Evolutionary conservation across 2,888 invertebrate species (phyloP).

Genomic region (Plemyria rubiginata): DNA sequence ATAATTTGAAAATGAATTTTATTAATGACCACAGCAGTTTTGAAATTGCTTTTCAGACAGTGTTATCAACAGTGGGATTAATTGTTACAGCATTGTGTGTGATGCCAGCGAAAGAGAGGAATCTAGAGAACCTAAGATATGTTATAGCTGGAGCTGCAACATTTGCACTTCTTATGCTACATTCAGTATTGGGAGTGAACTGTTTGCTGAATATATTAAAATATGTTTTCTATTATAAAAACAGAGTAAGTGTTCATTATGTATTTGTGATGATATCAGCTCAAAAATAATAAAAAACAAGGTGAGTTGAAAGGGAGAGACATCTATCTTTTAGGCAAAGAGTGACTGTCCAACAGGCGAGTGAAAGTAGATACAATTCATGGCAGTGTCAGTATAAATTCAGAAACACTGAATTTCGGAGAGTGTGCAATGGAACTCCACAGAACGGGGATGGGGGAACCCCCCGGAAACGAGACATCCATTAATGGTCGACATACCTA

Average conservation of each 20-base stretch:
- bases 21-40: conserved; percentile 35
- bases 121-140: conserved; percentile 42
- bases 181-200: conserved; percentile 50
- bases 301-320: too few species aligned
- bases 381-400: too few species aligned
- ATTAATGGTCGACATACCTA: too few species aligned
- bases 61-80: conserved; percentile 68
- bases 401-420: too few species aligned
- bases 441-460: too few species aligned
- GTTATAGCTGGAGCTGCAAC: conserved; percentile 45
- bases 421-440: too few species aligned
- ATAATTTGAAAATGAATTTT: conserved; percentile 3
- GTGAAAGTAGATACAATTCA: too few species aligned
- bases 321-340: too few species aligned
- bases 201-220: conserved; percentile 46
- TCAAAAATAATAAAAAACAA: too few species aligned
- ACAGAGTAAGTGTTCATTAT: conserved; percentile 56
- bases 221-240: conserved; percentile 53
- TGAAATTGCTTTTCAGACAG: conserved; percentile 66
- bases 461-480: too few species aligned
- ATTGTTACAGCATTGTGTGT: conserved; percentile 65
- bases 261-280: too few species aligned
- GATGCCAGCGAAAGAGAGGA: conserved; percentile 52
- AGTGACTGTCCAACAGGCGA: too few species aligned
- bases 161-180: conserved; percentile 53